Conservation (phyloP, 2,797 vertebrate genomes). For the Simalia tracyae region DNA sequence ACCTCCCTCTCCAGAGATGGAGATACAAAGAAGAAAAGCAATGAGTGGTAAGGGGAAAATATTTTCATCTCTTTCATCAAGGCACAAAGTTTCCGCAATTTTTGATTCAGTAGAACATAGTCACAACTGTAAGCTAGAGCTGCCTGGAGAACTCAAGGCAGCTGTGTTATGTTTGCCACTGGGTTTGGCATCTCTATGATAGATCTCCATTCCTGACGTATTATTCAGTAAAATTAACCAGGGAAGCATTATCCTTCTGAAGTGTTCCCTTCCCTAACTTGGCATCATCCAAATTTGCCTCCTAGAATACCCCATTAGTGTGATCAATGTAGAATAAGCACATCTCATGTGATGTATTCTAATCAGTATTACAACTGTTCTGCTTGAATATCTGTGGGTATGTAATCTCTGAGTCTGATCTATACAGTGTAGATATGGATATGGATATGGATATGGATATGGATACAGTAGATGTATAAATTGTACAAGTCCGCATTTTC, state of each 20-base stretch:
- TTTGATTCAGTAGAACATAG: constrained; percentile 15
- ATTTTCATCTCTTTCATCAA: constrained; percentile 18
- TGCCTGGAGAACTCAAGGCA: background rate
- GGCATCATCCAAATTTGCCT: background rate
- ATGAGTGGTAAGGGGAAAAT: constrained; percentile 80
- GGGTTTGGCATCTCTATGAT: background rate
- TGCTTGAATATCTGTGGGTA: background rate
- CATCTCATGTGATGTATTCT: background rate
- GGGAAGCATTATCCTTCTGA: background rate
- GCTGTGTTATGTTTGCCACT: background rate
- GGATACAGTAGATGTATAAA: no score
- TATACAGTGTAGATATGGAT: no score
- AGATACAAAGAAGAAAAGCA: constrained; percentile 79
- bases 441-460: no score
- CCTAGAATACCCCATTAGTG: background rate
- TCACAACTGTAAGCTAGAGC: background rate
- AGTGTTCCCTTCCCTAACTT: background rate
- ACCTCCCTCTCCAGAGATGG: constrained; percentile 86
- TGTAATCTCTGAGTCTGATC: background rate
- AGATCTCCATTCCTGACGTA: background rate
- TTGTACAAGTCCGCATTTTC: background rate
- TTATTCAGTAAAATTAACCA: background rate
- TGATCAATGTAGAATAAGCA: background rate
- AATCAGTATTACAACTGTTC: background rate
- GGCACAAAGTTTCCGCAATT: background rate